Evolutionary conservation across 2,113 vertebrate species (phyloP), one percentile per base, ranked within the genome.

Genomic region (Stigmatopora nigra): DNA sequence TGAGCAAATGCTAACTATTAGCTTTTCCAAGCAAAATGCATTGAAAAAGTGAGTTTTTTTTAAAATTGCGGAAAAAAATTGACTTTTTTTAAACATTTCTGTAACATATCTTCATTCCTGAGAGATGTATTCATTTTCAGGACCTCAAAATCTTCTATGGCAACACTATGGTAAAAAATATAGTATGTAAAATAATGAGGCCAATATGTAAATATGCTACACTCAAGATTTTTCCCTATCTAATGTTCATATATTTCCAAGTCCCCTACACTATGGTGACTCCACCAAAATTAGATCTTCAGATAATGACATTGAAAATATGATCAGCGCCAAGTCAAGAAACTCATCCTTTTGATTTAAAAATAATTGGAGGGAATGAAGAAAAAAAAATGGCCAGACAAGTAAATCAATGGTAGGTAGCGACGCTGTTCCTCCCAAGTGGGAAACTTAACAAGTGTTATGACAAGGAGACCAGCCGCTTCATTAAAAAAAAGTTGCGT

Each of bases 401-500:
- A 75, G 71, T 0, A 79, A 79, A 78, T 85, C 82, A 74, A 65
- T 79, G 56, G 1, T 5, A 56, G 59, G 9, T 51, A 20, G 0
- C 3, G 19, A 45, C 14, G 10, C 17, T 71, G 9, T 31, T 57
- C 63, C 55, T 69, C 81, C 62, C 55, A 11, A 61, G 64, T 66
- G 76, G 56, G 65, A 67, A 44, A 51, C 61, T 36, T 44, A 49
- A 65, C 51, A 60, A 63, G 25, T 45, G 49, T 71, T 70, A 47
- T 63, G 66, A 70, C 60, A 41, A 46, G 35, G 60, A 57, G 53
- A 13, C 7, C 17, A 25, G 25, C 5, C 38, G 57, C 68, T 58
- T 81, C 55, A 73, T 80, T 84, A 82, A 79, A 82, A 38, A n/a
- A n/a, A 86, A 83, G 77, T 77, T 75, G 14, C 4, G 11, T 79